Percentiles rank a stretch among this genome's conserved stretches.
These are phyloP conservation scores for Odocoileus virginianus DNA, from an alignment of 2,113 vertebrate genomes.

Conservation along the genomic window DNA sequence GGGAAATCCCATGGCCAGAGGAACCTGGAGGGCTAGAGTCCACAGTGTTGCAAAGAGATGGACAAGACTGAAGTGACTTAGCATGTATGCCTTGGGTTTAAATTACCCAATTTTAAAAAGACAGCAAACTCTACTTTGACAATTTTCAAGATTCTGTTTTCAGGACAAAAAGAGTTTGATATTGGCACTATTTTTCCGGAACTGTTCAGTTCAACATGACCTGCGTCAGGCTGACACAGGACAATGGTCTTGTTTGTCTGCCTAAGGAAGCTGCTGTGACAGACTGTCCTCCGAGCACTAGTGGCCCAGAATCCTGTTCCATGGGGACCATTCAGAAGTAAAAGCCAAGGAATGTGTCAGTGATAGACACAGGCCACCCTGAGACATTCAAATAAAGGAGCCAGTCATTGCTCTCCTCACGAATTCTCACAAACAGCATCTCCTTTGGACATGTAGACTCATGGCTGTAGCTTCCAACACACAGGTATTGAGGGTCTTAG, in stretches of 20 bases:
- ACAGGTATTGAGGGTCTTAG: neutral
- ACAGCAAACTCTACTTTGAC: neutral
- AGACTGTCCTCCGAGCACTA: fast-evolving
- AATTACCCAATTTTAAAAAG: neutral
- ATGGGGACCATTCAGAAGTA: fast-evolving
- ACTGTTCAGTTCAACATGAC: neutral
- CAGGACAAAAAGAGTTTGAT: neutral
- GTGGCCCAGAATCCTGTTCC: neutral
- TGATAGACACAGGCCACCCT: neutral
- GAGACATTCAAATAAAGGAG: neutral
- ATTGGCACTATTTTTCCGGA: neutral
- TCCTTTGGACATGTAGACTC: neutral
- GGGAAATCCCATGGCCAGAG: neutral
- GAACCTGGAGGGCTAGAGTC: neutral
- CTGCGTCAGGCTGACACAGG: neutral
- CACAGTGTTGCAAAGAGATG: fast-evolving
- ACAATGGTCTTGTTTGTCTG: neutral
- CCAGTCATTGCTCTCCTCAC: neutral
- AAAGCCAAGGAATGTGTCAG: neutral
- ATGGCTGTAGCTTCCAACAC: neutral
- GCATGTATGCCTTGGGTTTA: neutral
- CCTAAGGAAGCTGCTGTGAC: neutral
- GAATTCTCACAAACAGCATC: neutral
- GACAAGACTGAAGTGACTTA: neutral
- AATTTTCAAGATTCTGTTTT: neutral